phyloP scores from a whole-genome alignment of 2,888 invertebrate species.

The Biston betularia region DNA sequence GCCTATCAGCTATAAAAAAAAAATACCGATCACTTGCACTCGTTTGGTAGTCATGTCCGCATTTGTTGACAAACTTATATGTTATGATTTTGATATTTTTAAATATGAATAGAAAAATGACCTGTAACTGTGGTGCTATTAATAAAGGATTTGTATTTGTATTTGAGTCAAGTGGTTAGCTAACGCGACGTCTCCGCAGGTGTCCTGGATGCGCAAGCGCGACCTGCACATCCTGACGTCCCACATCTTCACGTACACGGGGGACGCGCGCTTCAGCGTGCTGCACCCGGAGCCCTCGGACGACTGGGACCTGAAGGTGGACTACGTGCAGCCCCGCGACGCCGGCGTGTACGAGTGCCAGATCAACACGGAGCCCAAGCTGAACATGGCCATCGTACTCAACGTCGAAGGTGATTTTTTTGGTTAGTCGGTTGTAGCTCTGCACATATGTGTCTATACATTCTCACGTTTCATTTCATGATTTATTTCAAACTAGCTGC shows the following conservation, averaged over 20 bases:
- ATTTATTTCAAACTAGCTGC: neutral
- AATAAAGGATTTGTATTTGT: no score
- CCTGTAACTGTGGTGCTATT: no score
- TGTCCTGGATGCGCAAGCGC: slow-evolving; percentile 93
- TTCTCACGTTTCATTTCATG: neutral
- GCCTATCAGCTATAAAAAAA: no score
- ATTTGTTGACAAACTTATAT: no score
- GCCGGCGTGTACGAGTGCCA: slow-evolving; percentile 95
- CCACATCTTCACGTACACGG: slow-evolving; percentile 94
- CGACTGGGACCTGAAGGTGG: slow-evolving; percentile 94
- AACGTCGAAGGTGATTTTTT: slow-evolving; percentile 90
- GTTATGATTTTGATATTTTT: no score
- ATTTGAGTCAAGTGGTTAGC: no score
- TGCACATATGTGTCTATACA: neutral
- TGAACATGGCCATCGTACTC: slow-evolving; percentile 93
- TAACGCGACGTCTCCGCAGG: slow-evolving; percentile 75
- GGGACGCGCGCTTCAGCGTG: slow-evolving; percentile 94
- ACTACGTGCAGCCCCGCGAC: slow-evolving; percentile 93
- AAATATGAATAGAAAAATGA: no score
- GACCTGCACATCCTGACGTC: slow-evolving; percentile 94
- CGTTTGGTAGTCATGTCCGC: no score
- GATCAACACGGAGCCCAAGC: slow-evolving; percentile 96
- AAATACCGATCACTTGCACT: no score
- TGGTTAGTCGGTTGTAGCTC: slow-evolving; percentile 22
- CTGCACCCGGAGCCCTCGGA: slow-evolving; percentile 93